A percentile compares a stretch with the other conserved stretches of the same genome.
Conservation (phyloP, 2,888 invertebrate genomes). For the Hipparchia sbordonii region DNA sequence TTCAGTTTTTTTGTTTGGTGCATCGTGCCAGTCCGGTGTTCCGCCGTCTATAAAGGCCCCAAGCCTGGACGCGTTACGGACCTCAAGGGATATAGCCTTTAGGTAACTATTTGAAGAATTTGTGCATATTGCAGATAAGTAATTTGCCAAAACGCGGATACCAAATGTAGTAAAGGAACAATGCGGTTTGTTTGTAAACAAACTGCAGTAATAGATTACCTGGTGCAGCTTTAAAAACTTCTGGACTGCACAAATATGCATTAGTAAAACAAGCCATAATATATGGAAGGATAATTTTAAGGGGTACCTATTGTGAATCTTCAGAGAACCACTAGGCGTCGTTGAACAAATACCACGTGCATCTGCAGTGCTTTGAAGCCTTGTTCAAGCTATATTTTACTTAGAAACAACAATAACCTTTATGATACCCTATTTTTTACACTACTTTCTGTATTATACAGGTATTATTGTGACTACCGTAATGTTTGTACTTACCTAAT, state of each 20-base stretch:
- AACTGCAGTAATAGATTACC: conserved; percentile 4
- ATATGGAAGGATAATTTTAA: conserved; percentile 10
- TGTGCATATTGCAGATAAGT: conserved; percentile 21
- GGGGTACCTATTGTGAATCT: conserved; percentile 12
- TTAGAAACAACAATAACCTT: conserved; percentile 9
- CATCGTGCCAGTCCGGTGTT: conserved; percentile 79
- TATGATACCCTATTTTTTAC: too few species aligned
- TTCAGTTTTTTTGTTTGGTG: conserved; percentile 82
- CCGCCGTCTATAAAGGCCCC: conserved; percentile 72
- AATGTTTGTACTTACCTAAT: background rate
- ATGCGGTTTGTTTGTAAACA: conserved; percentile 42
- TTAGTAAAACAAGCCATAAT: background rate
- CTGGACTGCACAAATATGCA: background rate
- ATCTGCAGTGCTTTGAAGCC: conserved; percentile 3
- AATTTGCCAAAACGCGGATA: conserved; percentile 22
- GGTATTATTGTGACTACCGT: background rate
- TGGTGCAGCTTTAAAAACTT: background rate
- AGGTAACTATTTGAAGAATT: conserved; percentile 71
- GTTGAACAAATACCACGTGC: conserved; percentile 40
- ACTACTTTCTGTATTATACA: background rate
- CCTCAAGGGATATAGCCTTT: conserved; percentile 77
- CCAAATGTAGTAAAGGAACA: conserved; percentile 23
- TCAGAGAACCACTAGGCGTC: conserved; percentile 27
- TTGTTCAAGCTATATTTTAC: background rate
- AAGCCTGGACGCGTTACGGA: conserved; percentile 74